Evolutionary conservation across 2,113 vertebrate species (phyloP).

Genomic region (Podiceps cristatus): DNA sequence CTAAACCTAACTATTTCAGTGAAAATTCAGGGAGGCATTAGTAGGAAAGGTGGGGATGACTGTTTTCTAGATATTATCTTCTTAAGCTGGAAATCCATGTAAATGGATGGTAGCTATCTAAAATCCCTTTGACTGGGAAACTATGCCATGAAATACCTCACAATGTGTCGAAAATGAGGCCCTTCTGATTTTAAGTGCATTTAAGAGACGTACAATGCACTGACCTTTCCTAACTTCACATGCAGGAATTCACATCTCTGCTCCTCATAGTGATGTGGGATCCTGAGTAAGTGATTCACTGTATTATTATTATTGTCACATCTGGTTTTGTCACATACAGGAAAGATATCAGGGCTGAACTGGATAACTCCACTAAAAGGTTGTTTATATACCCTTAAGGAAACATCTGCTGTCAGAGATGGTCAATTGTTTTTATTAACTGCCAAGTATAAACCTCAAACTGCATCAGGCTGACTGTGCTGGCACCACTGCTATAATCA

Average conservation of each 20-base stretch:
- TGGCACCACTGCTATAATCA: neutral
- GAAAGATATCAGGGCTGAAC: neutral
- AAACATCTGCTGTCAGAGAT: neutral
- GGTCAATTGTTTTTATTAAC: neutral
- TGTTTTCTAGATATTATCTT: constrained; percentile 49
- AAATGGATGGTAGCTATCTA: neutral
- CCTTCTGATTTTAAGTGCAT: neutral
- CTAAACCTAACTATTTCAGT: constrained; percentile 64
- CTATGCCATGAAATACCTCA: neutral
- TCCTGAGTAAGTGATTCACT: neutral
- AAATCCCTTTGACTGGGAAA: neutral
- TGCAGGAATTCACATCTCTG: neutral
- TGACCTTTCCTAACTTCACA: neutral
- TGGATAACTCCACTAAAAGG: neutral
- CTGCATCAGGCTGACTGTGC: neutral
- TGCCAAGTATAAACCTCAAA: neutral
- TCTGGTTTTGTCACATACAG: neutral
- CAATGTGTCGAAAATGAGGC: neutral
- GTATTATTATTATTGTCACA: neutral
- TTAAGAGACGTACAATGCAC: neutral
- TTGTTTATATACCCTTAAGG: neutral
- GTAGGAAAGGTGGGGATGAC: constrained; percentile 40
- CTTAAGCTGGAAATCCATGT: constrained; percentile 20
- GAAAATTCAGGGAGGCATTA: constrained; percentile 60
- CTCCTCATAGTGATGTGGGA: neutral